phyloP scores from a whole-genome alignment of 1,140 invertebrate genomes.

The Cyclina sinensis region DNA sequence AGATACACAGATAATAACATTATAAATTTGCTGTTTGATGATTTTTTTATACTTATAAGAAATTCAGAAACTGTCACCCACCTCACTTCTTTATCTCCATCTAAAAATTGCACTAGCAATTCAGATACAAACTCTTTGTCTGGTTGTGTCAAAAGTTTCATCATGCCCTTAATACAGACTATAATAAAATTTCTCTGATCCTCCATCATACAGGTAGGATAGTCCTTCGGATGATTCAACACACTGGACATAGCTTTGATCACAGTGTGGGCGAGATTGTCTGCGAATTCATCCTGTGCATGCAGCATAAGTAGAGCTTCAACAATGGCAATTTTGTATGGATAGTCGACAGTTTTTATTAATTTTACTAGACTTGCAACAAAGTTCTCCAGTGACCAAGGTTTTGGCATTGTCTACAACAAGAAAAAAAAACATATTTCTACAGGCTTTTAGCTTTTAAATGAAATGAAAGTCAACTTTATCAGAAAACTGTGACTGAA shows the following conservation, averaged over 20 bases:
- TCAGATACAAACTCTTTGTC: conserved; percentile 83
- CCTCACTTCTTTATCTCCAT: conserved; percentile 85
- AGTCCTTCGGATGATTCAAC: conserved; percentile 79
- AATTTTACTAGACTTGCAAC: conserved; percentile 77
- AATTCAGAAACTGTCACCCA: conserved; percentile 57
- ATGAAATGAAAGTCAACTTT: no score
- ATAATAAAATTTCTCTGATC: conserved; percentile 82
- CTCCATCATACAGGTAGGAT: conserved; percentile 77
- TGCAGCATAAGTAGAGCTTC: conserved; percentile 80
- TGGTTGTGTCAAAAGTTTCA: conserved; percentile 72
- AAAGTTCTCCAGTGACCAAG: conserved; percentile 83
- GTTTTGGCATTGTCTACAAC: conserved; percentile 85
- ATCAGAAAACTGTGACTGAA: no score
- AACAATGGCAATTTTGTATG: conserved; percentile 76
- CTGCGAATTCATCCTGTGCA: conserved; percentile 77
- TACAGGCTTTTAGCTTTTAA: no score
- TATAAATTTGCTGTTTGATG: no score
- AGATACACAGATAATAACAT: no score
- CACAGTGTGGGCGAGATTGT: conserved; percentile 69
- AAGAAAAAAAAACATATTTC: no score
- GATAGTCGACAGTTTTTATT: conserved; percentile 78
- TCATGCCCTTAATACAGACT: conserved; percentile 76
- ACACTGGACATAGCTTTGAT: conserved; percentile 73
- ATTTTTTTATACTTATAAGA: no score
- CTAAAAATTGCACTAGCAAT: conserved; percentile 83